Conservation (phyloP, 92 coral and sea anemone species). For the Heteractis magnifica region DNA sequence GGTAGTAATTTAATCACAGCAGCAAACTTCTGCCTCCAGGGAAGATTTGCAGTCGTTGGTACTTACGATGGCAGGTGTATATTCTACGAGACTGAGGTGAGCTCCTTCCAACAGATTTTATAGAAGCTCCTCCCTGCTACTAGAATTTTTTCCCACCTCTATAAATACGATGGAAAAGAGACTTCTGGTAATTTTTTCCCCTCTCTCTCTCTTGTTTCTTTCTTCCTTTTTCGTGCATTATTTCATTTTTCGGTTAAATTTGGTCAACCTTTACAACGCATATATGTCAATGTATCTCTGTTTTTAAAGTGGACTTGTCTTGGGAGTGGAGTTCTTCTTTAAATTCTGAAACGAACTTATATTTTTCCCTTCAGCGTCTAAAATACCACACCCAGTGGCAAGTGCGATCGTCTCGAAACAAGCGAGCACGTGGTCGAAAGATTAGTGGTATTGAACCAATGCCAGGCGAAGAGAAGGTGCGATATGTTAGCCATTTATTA, state of each 20-base stretch:
- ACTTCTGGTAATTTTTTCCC: too few species aligned
- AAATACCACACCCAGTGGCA: slow-evolving; percentile 99
- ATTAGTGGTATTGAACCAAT: slow-evolving; percentile 98
- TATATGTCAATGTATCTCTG: too few species aligned
- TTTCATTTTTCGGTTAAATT: too few species aligned
- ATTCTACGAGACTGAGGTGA: slow-evolving; percentile 95
- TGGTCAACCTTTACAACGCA: too few species aligned
- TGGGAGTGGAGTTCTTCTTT: too few species aligned
- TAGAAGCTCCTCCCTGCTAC: not conserved
- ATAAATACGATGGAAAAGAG: not conserved
- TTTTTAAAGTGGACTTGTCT: too few species aligned
- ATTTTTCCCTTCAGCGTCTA: slow-evolving; percentile 58
- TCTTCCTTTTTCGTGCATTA: too few species aligned
- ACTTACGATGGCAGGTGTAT: slow-evolving; percentile 97
- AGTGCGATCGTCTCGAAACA: slow-evolving; percentile 82
- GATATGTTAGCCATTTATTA: not conserved
- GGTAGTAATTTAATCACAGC: slow-evolving; percentile 95
- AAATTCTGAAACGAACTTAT: too few species aligned
- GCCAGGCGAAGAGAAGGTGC: slow-evolving; percentile 99
- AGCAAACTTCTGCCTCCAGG: slow-evolving; percentile 96
- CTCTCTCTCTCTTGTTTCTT: too few species aligned
- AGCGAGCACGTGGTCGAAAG: slow-evolving; percentile 88
- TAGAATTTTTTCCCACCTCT: not conserved
- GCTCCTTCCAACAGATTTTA: not conserved
- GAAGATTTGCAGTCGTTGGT: slow-evolving; percentile 94